Conservation (phyloP, 2,113 vertebrate species). For the Caranx melampygus region DNA sequence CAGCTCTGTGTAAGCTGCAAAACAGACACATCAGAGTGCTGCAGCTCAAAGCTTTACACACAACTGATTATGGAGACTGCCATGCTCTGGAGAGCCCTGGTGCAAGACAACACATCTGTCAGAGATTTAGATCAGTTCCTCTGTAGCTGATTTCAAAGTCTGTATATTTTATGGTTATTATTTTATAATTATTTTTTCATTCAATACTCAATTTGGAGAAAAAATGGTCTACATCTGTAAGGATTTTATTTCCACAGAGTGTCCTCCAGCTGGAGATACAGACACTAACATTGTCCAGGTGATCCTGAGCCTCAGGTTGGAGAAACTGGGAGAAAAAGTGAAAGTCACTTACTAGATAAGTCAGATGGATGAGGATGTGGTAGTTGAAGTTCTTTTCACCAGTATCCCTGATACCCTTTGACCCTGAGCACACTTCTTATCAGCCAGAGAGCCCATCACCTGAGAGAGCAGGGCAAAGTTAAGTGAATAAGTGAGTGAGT, state of each 20-base stretch:
- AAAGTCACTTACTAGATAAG: constrained; percentile 90
- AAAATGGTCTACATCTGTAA: neutral
- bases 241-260: neutral
- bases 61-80: neutral
- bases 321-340: neutral
- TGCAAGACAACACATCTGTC: no score
- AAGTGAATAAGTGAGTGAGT: neutral
- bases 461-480: constrained; percentile 48
- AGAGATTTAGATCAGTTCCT: no score
- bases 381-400: constrained; percentile 99
- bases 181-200: no score
- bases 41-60: neutral
- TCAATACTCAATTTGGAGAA: neutral
- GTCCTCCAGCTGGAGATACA: neutral
- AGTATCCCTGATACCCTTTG: constrained; percentile 97
- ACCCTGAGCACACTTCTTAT: constrained; percentile 94
- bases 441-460: constrained; percentile 98
- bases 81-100: no score
- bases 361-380: constrained; percentile 97
- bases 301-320: neutral
- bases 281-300: neutral
- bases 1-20: constrained; percentile 94
- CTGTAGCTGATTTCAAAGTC: neutral
- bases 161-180: neutral
- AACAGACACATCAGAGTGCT: constrained; percentile 7